Evolutionary conservation across 2,888 invertebrate genomes (phyloP).

Genomic region (Eupelmus urozonus): DNA sequence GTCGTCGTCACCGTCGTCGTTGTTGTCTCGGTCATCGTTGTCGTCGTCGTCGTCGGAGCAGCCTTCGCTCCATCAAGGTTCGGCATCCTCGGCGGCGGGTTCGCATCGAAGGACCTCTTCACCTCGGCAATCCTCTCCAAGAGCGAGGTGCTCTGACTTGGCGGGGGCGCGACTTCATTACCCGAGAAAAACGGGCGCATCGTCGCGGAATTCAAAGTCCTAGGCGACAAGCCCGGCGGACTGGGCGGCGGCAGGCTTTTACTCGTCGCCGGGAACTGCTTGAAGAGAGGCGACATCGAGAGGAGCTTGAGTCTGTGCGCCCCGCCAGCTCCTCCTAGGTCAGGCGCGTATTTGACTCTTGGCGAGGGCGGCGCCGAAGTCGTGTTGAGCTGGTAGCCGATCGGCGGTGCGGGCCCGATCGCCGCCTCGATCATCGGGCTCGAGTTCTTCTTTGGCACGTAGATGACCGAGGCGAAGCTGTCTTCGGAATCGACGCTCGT

Average conservation of each 20-base stretch:
- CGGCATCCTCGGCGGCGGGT: constrained; percentile 32
- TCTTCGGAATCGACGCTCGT: constrained; percentile 96
- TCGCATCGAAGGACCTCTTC: constrained; percentile 41
- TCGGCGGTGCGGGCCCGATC: constrained; percentile 63
- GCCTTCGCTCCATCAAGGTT: background rate
- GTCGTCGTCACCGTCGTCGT: no score
- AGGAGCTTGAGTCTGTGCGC: constrained; percentile 80
- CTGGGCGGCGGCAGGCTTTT: constrained; percentile 78
- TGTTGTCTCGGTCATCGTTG: no score
- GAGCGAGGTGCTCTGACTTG: constrained; percentile 8
- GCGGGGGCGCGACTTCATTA: constrained; percentile 43
- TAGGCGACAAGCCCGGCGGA: constrained; percentile 72
- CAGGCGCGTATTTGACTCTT: constrained; percentile 84
- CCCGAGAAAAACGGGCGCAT: constrained; percentile 64
- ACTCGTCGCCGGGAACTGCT: constrained; percentile 81
- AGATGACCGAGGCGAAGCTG: constrained; percentile 95
- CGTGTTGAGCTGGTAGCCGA: constrained; percentile 80
- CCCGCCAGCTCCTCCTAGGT: constrained; percentile 65
- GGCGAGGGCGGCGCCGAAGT: constrained; percentile 89
- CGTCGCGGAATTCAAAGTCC: constrained; percentile 64
- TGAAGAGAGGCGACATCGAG: constrained; percentile 78
- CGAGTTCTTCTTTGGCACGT: constrained; percentile 90
- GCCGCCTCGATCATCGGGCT: constrained; percentile 59
- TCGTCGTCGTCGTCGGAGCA: no score
- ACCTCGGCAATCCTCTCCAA: constrained; percentile 50